Conservation (phyloP, 1,140 invertebrate species). For the Panagrolaimus sp. region DNA sequence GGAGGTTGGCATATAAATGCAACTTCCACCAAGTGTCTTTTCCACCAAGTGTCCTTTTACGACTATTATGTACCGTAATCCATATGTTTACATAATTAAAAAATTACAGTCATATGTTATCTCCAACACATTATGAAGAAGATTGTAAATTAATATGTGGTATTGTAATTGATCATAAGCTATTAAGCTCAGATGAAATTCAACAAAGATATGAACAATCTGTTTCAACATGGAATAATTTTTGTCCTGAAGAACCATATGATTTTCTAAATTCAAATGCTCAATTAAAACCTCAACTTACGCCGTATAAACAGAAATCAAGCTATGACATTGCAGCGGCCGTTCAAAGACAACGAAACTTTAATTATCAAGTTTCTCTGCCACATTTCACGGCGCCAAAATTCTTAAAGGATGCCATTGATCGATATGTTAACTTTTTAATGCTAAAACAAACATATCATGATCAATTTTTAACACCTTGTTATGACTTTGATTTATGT, state of each 20-base stretch:
- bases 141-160: conserved; percentile 59
- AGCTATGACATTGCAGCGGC: conserved; percentile 59
- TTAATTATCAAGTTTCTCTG: conserved; percentile 61
- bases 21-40: too few species aligned
- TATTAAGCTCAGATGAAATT: conserved; percentile 58
- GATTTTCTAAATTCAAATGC: conserved; percentile 39
- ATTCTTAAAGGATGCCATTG: conserved; percentile 59
- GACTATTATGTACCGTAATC: too few species aligned
- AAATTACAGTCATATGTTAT: conserved; percentile 52
- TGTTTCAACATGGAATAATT: conserved; percentile 53
- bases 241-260: conserved; percentile 54
- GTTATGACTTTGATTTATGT: conserved; percentile 62
- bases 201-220: conserved; percentile 57
- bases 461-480: conserved; percentile 61
- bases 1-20: too few species aligned
- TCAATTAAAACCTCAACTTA: conserved; percentile 14
- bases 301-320: conserved; percentile 45
- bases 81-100: too few species aligned
- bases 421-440: conserved; percentile 62
- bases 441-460: conserved; percentile 58
- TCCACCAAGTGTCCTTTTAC: too few species aligned
- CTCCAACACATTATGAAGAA: conserved; percentile 58
- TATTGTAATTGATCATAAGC: conserved; percentile 57
- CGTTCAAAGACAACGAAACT: conserved; percentile 59
- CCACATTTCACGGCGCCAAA: conserved; percentile 61